These are phyloP conservation scores for Brenthis ino DNA, from an alignment of 2,888 invertebrate genomes.

Conservation along the genomic window DNA sequence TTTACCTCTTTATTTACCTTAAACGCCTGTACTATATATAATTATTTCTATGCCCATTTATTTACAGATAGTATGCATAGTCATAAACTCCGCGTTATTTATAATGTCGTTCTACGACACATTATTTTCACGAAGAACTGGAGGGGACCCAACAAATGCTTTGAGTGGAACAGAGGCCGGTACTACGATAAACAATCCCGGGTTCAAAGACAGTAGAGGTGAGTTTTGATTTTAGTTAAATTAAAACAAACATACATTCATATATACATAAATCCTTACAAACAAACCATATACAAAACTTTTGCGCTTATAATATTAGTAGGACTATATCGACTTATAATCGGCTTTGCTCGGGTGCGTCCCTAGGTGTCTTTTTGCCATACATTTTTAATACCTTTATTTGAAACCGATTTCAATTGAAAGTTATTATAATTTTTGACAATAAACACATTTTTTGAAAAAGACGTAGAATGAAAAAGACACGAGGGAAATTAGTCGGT, in stretches of 20 bases:
- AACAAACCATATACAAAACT: too few species aligned
- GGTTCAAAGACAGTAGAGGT: constrained; percentile 88
- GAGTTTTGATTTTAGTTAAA: constrained; percentile 31
- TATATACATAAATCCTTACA: too few species aligned
- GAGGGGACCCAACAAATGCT: constrained; percentile 90
- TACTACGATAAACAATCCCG: constrained; percentile 93
- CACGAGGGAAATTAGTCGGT: too few species aligned
- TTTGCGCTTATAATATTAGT: too few species aligned
- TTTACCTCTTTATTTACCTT: not conserved
- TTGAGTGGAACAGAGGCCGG: constrained; percentile 80
- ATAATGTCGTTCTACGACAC: constrained; percentile 91
- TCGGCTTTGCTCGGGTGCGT: too few species aligned
- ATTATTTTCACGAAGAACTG: constrained; percentile 87
- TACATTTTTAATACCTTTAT: too few species aligned
- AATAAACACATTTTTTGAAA: too few species aligned
- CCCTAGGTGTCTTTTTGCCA: too few species aligned
- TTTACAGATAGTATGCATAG: constrained; percentile 89
- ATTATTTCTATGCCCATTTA: not conserved
- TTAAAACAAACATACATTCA: too few species aligned
- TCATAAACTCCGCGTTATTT: constrained; percentile 88
- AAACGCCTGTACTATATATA: not conserved
- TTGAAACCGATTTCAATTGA: too few species aligned
- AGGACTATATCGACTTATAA: too few species aligned
- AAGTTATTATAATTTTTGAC: too few species aligned
- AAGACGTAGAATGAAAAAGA: not conserved